phyloP scores from a whole-genome alignment of 2,113 vertebrate genomes.

The Vanacampus margaritifer region DNA sequence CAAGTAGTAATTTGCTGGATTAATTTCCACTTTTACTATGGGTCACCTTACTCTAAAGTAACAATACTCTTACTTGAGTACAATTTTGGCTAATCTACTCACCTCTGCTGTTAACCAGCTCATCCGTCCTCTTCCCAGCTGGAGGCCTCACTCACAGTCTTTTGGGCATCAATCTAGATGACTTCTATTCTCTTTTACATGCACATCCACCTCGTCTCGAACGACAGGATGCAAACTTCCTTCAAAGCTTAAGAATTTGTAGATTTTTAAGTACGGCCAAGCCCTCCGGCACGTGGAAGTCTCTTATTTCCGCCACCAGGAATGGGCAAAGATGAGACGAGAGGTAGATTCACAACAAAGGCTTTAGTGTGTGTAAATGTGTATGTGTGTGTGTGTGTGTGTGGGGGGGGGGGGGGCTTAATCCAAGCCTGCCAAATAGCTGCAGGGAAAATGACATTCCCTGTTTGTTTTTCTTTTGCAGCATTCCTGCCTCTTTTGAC shows the following conservation, averaged over 20 bases:
- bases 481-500: constrained; percentile 60
- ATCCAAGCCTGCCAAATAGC: constrained; percentile 63
- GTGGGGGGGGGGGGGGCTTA: constrained; percentile 8
- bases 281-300: constrained; percentile 39
- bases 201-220: constrained; percentile 7
- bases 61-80: neutral
- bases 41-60: no score
- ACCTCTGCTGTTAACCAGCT: no score
- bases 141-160: neutral
- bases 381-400: constrained; percentile 14
- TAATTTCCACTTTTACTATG: no score
- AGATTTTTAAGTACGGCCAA: constrained; percentile 39
- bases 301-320: constrained; percentile 61
- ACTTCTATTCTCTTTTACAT: neutral
- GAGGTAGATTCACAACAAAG: constrained; percentile 58
- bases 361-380: constrained; percentile 28
- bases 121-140: neutral
- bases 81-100: neutral
- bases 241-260: constrained; percentile 35
- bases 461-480: constrained; percentile 59
- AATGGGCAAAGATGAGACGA: constrained; percentile 61
- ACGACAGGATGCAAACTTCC: constrained; percentile 24
- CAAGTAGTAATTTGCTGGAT: no score
- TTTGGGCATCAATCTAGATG: neutral
- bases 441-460: constrained; percentile 62